Conservation (phyloP, 2,888 invertebrate species). For the Noctua pronuba region DNA sequence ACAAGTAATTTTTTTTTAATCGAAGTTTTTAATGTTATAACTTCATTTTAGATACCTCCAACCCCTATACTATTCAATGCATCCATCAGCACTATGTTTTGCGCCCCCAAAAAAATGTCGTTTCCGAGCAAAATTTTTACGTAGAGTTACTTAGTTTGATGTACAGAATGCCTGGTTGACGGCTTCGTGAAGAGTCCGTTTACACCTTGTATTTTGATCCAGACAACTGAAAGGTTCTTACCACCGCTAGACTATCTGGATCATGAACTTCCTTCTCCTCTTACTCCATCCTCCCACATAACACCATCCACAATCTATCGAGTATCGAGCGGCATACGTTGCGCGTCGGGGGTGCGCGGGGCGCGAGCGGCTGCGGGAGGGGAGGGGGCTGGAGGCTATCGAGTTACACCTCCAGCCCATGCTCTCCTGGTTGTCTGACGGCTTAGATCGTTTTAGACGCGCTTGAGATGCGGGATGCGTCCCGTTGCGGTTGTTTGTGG, state of each 20-base stretch:
- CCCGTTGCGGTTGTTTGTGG: slow-evolving; percentile 3
- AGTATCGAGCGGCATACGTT: slow-evolving; percentile 83
- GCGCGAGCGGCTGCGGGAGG: slow-evolving; percentile 58
- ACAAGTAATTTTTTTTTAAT: too few relatives aligned
- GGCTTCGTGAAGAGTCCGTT: too few relatives aligned
- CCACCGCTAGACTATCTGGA: not conserved
- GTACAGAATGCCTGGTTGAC: too few relatives aligned
- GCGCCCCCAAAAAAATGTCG: too few relatives aligned
- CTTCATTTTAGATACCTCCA: too few relatives aligned
- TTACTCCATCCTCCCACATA: slow-evolving; percentile 59
- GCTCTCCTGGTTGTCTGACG: slow-evolving; percentile 78
- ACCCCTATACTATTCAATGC: too few relatives aligned
- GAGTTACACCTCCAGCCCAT: slow-evolving; percentile 77
- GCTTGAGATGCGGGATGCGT: slow-evolving; percentile 47
- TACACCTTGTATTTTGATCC: too few relatives aligned
- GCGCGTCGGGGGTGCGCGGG: slow-evolving; percentile 68
- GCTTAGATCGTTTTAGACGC: slow-evolving; percentile 75
- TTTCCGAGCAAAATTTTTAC: too few relatives aligned
- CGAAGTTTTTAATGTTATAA: too few relatives aligned
- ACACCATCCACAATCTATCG: slow-evolving; percentile 68
- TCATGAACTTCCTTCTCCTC: slow-evolving; percentile 3
- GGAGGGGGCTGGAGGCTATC: slow-evolving; percentile 70
- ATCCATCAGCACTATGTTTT: too few relatives aligned
- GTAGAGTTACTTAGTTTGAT: too few relatives aligned
- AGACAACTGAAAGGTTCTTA: not conserved